phyloP scores from a whole-genome alignment of 1,140 invertebrate species.

The Drosophila ogumai region DNA sequence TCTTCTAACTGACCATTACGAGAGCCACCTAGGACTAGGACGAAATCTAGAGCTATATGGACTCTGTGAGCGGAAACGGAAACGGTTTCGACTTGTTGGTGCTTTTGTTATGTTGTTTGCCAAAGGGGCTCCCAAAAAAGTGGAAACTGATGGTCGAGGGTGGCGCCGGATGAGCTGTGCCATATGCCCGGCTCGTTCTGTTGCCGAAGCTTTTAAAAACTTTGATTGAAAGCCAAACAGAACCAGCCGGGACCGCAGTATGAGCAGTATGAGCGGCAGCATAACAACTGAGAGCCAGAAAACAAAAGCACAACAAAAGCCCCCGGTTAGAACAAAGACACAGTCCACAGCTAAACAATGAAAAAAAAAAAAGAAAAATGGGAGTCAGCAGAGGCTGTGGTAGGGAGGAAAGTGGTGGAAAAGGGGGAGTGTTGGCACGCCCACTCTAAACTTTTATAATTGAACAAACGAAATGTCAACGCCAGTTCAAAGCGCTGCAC shows the following conservation, averaged over 20 bases:
- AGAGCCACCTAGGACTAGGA: background rate
- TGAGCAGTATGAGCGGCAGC: conserved; percentile 38
- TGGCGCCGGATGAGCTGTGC: conserved; percentile 44
- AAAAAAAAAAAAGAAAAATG: conserved; percentile 15
- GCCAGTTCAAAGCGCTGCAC: conserved; percentile 66
- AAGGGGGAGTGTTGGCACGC: conserved; percentile 20
- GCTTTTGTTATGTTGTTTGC: conserved; percentile 42
- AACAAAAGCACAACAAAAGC: conserved; percentile 72
- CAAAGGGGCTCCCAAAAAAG: conserved; percentile 29
- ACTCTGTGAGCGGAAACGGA: conserved; percentile 71
- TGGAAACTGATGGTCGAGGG: conserved; percentile 17
- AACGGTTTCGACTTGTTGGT: conserved; percentile 58
- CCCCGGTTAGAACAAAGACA: conserved; percentile 67
- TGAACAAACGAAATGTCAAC: conserved; percentile 81
- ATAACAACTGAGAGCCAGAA: conserved; percentile 47
- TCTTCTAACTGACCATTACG: background rate
- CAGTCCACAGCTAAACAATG: conserved; percentile 22
- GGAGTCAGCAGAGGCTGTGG: conserved; percentile 3
- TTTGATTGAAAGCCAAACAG: conserved; percentile 82
- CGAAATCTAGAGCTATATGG: conserved; percentile 17
- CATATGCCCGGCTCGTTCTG: conserved; percentile 69
- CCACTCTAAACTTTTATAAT: conserved; percentile 78
- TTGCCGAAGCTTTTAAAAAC: conserved; percentile 78
- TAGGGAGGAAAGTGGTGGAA: no score
- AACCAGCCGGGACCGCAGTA: conserved; percentile 40